These are phyloP conservation scores for Perognathus longimembris DNA, from an alignment of 2,113 vertebrate species.

Conservation along the genomic window DNA sequence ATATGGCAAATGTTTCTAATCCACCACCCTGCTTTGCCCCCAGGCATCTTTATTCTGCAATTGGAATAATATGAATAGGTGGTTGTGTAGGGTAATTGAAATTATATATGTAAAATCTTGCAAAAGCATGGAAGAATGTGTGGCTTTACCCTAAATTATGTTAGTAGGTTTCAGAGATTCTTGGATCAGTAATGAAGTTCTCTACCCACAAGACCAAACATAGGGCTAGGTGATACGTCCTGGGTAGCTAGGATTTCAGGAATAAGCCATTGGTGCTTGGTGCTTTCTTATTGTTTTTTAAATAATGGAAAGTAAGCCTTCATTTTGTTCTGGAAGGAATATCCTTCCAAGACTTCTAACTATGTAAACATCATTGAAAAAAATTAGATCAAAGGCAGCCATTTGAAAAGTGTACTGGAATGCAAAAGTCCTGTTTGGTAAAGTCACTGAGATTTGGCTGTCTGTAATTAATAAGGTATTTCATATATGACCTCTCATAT, in stretches of 20 bases:
- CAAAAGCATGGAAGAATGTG: neutral
- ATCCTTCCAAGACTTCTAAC: neutral
- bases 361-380: neutral
- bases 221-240: neutral
- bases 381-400: neutral
- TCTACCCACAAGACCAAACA: neutral
- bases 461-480: neutral
- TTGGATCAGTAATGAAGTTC: neutral
- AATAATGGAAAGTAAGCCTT: neutral
- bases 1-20: no score
- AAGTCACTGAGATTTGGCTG: neutral
- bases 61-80: neutral
- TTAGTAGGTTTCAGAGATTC: neutral
- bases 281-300: neutral
- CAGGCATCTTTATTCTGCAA: neutral
- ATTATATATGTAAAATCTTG: neutral
- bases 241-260: no score
- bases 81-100: conserved; percentile 16
- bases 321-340: neutral
- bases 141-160: neutral
- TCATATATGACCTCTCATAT: neutral
- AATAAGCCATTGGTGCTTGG: no score
- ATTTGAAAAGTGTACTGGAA: neutral
- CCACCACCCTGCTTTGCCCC: no score
- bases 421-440: neutral